Evolutionary conservation across 1,140 invertebrate species (phyloP), one percentile per base, ranked within the genome.

Genomic region (Eufriesea mexicana): DNA sequence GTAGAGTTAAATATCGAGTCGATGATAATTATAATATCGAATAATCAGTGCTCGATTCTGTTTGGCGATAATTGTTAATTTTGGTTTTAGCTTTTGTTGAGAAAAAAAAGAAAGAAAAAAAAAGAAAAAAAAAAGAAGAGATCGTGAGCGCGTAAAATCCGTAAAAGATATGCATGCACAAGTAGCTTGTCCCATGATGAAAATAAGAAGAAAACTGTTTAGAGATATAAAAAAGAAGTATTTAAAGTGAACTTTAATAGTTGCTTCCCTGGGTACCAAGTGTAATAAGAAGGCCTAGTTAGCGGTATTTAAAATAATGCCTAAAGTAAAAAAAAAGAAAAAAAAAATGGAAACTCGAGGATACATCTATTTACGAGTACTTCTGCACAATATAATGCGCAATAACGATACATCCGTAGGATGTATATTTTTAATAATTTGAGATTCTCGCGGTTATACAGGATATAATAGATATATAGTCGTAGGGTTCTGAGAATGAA

Each of bases 321-420:
- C 62, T 80, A 61, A 67, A 35, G 28, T 35, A 25, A 28, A 35
- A 4, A 28, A 67, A 70, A 64, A 51, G 49, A 61, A 35, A 10
- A n/a, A 25, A 25, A 54, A 20, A 16, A 14, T 20, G 20, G n/a
- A 20, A 74, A 49, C 77, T 85, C 59, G 55, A 88, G 18, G 47
- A 74, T 81, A 59, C 84, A 86, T 61, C 80, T 79, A 86, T 80
- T 74, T 61, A 84, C 85, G 82, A 85, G 88, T 88, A 90, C 84
- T 90, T 90, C 86, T 90, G 90, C 90, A 90, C 90, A 91, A 91
- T 90, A 86, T 90, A 85, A 91, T 89, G 86, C 89, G 89, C 89
- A 87, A 86, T 88, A 85, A 73, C 71, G 54, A 81, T 87, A 81
- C 78, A 88, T 87, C 83, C 68, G 64, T 82, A 84, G 64, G 86